These are phyloP conservation scores for Suricata suricatta DNA, from an alignment of 2,113 vertebrate species.

Conservation along the genomic window DNA sequence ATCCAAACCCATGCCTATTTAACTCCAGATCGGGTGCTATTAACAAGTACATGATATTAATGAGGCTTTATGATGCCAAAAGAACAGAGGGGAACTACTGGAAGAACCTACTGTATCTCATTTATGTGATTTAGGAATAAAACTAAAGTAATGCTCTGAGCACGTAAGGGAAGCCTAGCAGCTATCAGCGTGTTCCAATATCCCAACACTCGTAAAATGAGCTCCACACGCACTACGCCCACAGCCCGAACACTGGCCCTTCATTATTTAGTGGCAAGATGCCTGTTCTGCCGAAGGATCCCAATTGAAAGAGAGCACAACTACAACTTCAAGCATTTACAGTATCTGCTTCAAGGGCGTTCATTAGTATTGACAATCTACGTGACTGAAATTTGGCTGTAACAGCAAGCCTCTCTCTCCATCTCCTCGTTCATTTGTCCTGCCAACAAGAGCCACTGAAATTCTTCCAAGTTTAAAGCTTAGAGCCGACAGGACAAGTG, in stretches of 20 bases:
- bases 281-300: slow-evolving; percentile 1
- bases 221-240: background rate
- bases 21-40: background rate
- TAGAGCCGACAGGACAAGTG: slow-evolving; percentile 65
- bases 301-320: slow-evolving; percentile 23
- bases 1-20: background rate
- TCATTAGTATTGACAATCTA: slow-evolving; percentile 68
- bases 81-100: background rate
- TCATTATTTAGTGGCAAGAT: slow-evolving; percentile 7
- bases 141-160: background rate
- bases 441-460: slow-evolving; percentile 76
- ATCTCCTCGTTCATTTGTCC: slow-evolving; percentile 64
- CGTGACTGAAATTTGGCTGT: slow-evolving; percentile 69
- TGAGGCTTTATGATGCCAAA: slow-evolving; percentile 23
- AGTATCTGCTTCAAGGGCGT: slow-evolving; percentile 75
- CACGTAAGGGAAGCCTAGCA: background rate
- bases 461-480: slow-evolving; percentile 76
- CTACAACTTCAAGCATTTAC: slow-evolving; percentile 37
- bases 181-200: background rate
- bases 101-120: slow-evolving; percentile 7
- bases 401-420: slow-evolving; percentile 56
- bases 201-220: background rate
- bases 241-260: background rate
- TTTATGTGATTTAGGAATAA: slow-evolving; percentile 13
- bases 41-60: background rate